Conservation (phyloP, 2,113 vertebrate species). For the Sinocyclocheilus anshuiensis region DNA sequence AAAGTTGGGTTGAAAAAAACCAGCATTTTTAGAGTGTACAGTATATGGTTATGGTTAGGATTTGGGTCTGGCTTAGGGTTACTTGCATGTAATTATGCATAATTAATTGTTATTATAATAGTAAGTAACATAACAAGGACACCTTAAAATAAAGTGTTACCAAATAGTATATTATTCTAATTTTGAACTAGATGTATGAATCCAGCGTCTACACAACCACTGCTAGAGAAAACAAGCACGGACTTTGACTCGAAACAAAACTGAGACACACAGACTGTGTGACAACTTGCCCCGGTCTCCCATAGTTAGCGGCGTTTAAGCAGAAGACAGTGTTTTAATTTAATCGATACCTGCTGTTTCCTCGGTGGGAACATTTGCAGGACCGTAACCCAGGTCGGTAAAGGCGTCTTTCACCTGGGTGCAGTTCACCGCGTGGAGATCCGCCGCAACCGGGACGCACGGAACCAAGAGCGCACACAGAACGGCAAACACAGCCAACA, state of each 20-base stretch:
- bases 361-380: slow-evolving; percentile 84
- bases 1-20: no score
- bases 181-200: not conserved
- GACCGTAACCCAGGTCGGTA: slow-evolving; percentile 85
- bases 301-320: no score
- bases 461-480: slow-evolving; percentile 76
- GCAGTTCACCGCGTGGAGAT: slow-evolving; percentile 71
- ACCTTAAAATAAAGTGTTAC: no score
- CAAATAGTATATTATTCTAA: not conserved
- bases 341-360: slow-evolving; percentile 88
- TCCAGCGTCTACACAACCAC: not conserved
- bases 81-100: no score
- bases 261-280: not conserved
- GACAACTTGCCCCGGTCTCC: not conserved
- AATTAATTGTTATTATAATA: no score
- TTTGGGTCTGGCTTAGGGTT: no score
- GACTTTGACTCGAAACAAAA: not conserved
- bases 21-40: no score
- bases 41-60: no score
- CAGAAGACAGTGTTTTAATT: not conserved
- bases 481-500: slow-evolving; percentile 72
- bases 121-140: no score
- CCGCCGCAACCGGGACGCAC: slow-evolving; percentile 71
- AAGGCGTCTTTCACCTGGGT: slow-evolving; percentile 86
- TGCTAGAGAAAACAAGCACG: no score